A percentile compares a stretch with the other conserved stretches of the same genome.
Evolutionary conservation across 2,113 vertebrate species (phyloP).

Genomic region (Ophthalmolycus amberensis): DNA sequence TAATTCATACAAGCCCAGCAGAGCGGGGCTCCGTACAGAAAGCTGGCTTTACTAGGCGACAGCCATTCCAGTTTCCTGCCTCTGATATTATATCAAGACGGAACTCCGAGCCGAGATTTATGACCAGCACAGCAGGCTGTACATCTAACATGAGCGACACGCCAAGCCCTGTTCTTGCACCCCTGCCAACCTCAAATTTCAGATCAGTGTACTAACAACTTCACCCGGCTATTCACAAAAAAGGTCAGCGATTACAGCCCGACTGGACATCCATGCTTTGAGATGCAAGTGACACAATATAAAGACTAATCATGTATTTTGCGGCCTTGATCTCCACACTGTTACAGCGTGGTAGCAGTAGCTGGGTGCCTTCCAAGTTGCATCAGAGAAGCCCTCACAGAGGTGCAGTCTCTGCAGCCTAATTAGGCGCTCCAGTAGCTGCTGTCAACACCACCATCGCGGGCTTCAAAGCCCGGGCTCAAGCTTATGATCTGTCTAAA

Average conservation of each 20-base stretch:
- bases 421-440: slow-evolving; percentile 64
- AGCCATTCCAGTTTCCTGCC: slow-evolving; percentile 60
- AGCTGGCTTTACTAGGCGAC: slow-evolving; percentile 54
- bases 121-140: slow-evolving; percentile 37
- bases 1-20: slow-evolving; percentile 59
- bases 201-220: slow-evolving; percentile 32
- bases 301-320: slow-evolving; percentile 41
- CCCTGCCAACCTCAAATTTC: slow-evolving; percentile 38
- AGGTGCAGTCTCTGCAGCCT: slow-evolving; percentile 60
- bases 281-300: slow-evolving; percentile 27
- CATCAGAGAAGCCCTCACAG: slow-evolving; percentile 59
- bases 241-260: slow-evolving; percentile 8
- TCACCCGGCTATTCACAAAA: slow-evolving; percentile 31
- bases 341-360: slow-evolving; percentile 28
- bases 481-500: slow-evolving; percentile 71
- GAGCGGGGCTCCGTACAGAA: slow-evolving; percentile 55
- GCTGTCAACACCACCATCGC: slow-evolving; percentile 60
- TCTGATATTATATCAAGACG: slow-evolving; percentile 57
- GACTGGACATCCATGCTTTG: slow-evolving; percentile 22
- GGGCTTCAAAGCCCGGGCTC: slow-evolving; percentile 70
- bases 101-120: slow-evolving; percentile 49
- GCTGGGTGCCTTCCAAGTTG: slow-evolving; percentile 52
- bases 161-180: slow-evolving; percentile 25
- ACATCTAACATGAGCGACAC: slow-evolving; percentile 46
- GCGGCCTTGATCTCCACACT: slow-evolving; percentile 32